phyloP scores from a whole-genome alignment of 2,113 vertebrate genomes.

The Gnathonemus longibarbis region DNA sequence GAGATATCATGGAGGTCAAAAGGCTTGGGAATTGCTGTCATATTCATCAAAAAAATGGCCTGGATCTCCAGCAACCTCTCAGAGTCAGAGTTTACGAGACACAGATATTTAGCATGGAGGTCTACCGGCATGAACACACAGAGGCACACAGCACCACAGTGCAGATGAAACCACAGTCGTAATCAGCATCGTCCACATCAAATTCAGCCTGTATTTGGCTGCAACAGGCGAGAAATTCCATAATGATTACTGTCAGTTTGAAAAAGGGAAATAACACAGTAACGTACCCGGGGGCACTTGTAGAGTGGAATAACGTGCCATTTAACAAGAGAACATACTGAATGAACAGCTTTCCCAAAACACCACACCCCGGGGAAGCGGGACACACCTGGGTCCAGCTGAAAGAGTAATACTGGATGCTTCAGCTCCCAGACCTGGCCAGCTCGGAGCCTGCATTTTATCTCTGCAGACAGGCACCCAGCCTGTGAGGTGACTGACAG shows the following conservation, averaged over 20 bases:
- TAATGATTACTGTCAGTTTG: neutral
- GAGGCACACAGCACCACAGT: neutral
- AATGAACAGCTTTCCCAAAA: neutral
- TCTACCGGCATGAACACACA: neutral
- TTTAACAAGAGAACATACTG: neutral
- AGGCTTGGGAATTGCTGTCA: neutral
- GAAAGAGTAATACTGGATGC: neutral
- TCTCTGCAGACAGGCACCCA: conserved; percentile 29
- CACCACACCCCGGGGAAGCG: neutral
- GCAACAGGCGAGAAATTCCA: neutral
- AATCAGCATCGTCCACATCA: neutral
- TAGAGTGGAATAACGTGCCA: neutral
- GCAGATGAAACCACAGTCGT: neutral
- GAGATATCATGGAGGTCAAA: neutral
- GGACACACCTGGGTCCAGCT: neutral
- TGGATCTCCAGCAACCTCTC: neutral
- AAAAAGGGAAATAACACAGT: neutral
- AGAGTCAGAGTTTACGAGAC: neutral
- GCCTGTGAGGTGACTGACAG: conserved; percentile 34
- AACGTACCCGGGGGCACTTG: neutral
- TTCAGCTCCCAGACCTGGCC: neutral
- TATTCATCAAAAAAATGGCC: neutral
- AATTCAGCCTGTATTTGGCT: neutral
- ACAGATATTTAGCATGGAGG: neutral
- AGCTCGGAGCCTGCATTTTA: conserved; percentile 35